Base-by-base conservation (phyloP, 2,888 invertebrate species). In the Diachrysia chrysitis region DNA sequence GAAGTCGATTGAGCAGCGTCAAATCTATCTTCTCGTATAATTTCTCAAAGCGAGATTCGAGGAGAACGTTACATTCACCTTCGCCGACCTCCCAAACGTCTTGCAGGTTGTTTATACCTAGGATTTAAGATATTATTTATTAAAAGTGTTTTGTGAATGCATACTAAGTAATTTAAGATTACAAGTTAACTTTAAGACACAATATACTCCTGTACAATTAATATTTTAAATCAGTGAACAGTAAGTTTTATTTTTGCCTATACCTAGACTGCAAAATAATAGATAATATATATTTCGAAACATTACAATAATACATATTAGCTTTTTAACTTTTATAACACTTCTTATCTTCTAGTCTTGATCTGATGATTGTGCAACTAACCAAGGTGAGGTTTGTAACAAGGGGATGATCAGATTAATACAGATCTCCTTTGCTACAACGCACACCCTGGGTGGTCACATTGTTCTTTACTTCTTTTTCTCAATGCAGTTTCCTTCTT, bases 1-100 rank as follows among this genome's bases (percentile, higher is more conserved):
- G 95, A 85, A 99, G 94, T 92, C 99, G 97, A 95, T 99, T 99
- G 42, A 99, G 96, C 25, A 99, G 95, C 0, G 99, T 99, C 90
- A 99, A 96, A 96, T 99, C 99, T 82, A 99, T 99, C 95, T 99
- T 99, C 92, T 99, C 99, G 87, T 99, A 99, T n/a, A 99, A 96
- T 89, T 99, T 99, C 90, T 99, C 99, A 90, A 99, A 99, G 66
- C 98, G 97, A 0, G 99, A 99, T 94, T 99, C 99, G 37, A 99
- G 95, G 66, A 99, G 96, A 0, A 99, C 99, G 90, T 99, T 99
- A 92, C 99, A 99, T 92, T 99, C 99, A 10, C 99, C 99, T 93
- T 99, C 99, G 54, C 97, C 96, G 0, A 99, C 99, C 88, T 99
- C 99, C 99, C 99, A 99, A 7, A 99, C 99, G 86, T 99, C 99